A percentile compares a stretch with the other conserved stretches of the same genome.
These are phyloP conservation scores for Ceratothoa steindachneri DNA, from an alignment of 2,888 invertebrate species.

Conservation along the genomic window DNA sequence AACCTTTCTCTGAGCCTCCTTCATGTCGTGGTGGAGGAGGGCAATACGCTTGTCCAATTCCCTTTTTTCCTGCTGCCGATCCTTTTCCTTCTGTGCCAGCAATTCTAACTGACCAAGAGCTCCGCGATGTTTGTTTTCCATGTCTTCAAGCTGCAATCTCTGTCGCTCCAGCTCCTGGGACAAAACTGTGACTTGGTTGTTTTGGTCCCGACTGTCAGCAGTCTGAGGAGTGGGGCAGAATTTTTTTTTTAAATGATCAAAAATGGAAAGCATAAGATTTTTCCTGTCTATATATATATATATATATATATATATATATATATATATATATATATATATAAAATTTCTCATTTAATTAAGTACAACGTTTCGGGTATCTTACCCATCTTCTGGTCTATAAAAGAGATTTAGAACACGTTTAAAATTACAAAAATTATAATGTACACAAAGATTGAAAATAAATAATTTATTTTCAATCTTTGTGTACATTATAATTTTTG, in stretches of 20 bases:
- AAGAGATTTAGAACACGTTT: no score
- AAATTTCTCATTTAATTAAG: no score
- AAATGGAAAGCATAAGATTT: no score
- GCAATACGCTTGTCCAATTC: slow-evolving; percentile 82
- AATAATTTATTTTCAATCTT: no score
- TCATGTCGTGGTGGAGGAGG: slow-evolving; percentile 77
- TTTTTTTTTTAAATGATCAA: neutral
- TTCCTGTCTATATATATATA: no score
- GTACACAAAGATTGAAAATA: no score
- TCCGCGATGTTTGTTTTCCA: slow-evolving; percentile 71
- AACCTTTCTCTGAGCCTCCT: slow-evolving; percentile 75
- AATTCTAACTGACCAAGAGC: slow-evolving; percentile 72
- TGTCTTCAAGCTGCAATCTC: slow-evolving; percentile 65
- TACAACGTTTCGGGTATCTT: no score
- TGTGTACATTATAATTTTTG: no score
- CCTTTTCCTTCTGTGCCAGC: slow-evolving; percentile 70
- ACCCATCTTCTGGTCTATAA: no score
- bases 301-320: slow-evolving; percentile 19
- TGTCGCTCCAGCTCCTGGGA: slow-evolving; percentile 67
- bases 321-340: no score
- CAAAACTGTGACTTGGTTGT: slow-evolving; percentile 33
- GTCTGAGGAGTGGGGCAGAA: no score
- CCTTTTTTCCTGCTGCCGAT: slow-evolving; percentile 71
- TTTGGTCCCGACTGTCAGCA: slow-evolving; percentile 30
- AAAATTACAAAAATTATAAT: no score